Base-by-base conservation (phyloP, 2,888 invertebrate genomes). In the Drosophila mimica region DNA sequence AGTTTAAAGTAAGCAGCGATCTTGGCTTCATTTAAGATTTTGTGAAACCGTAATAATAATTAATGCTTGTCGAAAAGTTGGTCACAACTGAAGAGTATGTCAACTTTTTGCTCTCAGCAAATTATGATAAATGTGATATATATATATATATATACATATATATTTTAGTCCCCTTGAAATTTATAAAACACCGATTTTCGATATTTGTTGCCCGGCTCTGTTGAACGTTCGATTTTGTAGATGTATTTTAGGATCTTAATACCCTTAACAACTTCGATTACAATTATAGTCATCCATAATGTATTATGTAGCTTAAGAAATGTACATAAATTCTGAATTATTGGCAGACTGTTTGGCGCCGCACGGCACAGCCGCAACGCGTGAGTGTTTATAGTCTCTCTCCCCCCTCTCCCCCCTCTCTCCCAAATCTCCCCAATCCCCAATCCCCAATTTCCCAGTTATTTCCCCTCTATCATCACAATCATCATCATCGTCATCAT, bases 301-400 rank as follows among this genome's bases (percentile, higher is more conserved):
- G 40, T 46, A 46, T 79, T 76, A 70, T 71, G 70, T 74, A 76
- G 69, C 76, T 77, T 76, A 79, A 70, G 56, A 87, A 76, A 76
- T 80, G 63, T 82, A 75, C 81, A 85, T 85, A 81, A 81, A 79
- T 88, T 88, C 85, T 78, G 74, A 79, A 83, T 81, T 76, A 76
- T 83, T 88, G 89, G 85, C 78, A 80, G 82, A 82, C 73, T 80
- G 79, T 82, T 72, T 56, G 66, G 70, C 72, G 69, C 63, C 64
- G 49, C 74, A 78, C 83, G 83, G 88, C 83, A 85, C 83, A 85
- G 88, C 83, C 83, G 85, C 72, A 80, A 76, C 70, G 71, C 83
- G 69, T 78, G 73, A 72, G 77, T 74, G 73, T 64, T 57, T 52
- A 48, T 66, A 54, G 60, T 70, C 58, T 65, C 46, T 57, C 33